Base-by-base conservation (phyloP, 2,113 vertebrate species). In the Pelvicachromis taeniatus region DNA sequence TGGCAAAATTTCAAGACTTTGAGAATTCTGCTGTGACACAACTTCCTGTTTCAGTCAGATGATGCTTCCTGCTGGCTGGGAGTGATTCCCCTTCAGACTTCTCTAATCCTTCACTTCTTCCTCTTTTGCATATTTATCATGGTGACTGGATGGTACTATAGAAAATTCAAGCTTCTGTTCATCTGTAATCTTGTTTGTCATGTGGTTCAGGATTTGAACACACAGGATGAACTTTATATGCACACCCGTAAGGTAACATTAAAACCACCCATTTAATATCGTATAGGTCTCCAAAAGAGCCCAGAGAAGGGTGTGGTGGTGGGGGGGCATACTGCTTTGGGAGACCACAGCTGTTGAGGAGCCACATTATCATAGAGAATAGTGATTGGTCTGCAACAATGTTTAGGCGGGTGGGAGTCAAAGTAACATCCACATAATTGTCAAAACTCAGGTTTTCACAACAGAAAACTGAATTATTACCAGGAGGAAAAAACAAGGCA, bases 1-100 rank as follows among this genome's bases (percentile, higher is more conserved):
- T 75, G 4, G 45, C 12, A 31, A 33, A 75, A 19, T 75, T 50
- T 75, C 17, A 52, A 73, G 70, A 42, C 40, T 83, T 38, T 21
- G 29, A 81, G 35, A n/a, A 78, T 65, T 52, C 21, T 65, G 40
- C 16, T 79, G 80, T 87, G 73, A 83, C 58, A 77, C 65, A 55
- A 77, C 84, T 90, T 86, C 84, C 78, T 80, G 58, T 82, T 79
- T 82, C 31, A n/a, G 50, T 63, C 38, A 61, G 56, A 31, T 53
- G 45, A 33, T 85, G 55, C 55, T 86, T 90, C 83, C 80, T 84
- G 38, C 79, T 89, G 14, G 21, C 14, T 45, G 19, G 14, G 7
- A 19, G 13, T 58, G 31, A 63, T 55, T 87, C 35, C 40, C 61
- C 65, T n/a, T 50, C 6, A 11, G 13, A 91, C 87, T 93, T 93